phyloP scores from a whole-genome alignment of 64 coral and sea anemone species.

The Trachythela sp. region DNA sequence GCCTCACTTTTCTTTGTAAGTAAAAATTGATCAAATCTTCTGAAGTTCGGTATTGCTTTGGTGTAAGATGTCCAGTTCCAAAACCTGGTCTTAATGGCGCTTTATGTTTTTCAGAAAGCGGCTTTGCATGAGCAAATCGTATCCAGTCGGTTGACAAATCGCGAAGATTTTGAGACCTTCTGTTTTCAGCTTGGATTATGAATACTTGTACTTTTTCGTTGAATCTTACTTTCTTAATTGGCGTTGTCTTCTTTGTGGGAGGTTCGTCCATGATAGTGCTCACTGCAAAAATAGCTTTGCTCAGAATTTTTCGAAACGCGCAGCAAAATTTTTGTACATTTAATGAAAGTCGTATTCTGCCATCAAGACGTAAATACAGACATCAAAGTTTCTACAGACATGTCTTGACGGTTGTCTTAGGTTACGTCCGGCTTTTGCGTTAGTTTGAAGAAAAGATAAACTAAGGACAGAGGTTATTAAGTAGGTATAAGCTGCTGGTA shows the following conservation, averaged over 20 bases:
- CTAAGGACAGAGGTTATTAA: background rate
- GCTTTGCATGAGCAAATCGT: background rate
- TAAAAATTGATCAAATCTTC: background rate
- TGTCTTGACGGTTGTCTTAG: background rate
- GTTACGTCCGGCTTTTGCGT: background rate
- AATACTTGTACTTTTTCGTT: background rate
- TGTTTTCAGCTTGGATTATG: background rate
- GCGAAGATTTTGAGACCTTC: background rate
- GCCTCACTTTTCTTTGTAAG: background rate
- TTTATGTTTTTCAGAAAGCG: background rate
- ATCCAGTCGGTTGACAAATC: background rate
- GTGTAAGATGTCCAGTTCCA: background rate
- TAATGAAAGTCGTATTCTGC: background rate
- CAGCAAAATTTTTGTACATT: background rate
- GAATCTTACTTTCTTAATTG: background rate
- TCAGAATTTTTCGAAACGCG: background rate
- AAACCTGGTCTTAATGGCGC: background rate
- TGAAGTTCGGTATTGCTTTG: background rate
- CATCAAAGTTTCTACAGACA: background rate
- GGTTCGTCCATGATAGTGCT: background rate
- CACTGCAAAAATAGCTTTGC: too few relatives aligned
- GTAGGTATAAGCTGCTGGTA: background rate
- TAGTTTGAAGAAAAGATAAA: background rate
- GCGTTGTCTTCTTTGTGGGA: background rate
- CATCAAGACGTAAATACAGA: background rate